Evolutionary conservation across 2,113 vertebrate species (phyloP).

Genomic region (Brachypteracias leptosomus): DNA sequence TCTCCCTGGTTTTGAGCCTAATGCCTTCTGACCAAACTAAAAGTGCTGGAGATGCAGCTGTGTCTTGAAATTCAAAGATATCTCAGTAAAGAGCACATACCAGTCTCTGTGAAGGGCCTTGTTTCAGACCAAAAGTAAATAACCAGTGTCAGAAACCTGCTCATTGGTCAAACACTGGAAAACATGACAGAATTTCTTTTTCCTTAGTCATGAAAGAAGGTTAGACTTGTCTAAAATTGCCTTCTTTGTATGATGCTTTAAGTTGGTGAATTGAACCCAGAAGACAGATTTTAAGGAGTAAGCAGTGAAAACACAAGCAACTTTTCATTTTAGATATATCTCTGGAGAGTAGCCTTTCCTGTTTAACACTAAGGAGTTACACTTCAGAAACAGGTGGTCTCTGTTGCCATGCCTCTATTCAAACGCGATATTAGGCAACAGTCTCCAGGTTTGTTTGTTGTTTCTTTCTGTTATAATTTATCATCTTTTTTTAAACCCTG

Average conservation of each 20-base stretch:
- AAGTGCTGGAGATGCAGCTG: background rate
- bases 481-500: background rate
- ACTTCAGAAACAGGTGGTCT: background rate
- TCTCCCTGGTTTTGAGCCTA: background rate
- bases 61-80: background rate
- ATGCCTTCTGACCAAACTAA: background rate
- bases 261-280: background rate
- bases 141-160: background rate
- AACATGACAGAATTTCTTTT: background rate
- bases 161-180: background rate
- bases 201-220: background rate
- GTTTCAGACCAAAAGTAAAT: background rate
- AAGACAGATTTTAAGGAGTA: background rate
- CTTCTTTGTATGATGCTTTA: background rate
- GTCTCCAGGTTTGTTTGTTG: background rate
- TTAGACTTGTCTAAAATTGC: background rate
- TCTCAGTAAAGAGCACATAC: background rate
- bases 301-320: background rate
- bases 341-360: background rate
- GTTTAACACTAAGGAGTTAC: background rate
- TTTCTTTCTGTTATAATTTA: background rate
- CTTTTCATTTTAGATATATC: background rate
- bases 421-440: background rate
- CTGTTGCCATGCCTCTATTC: background rate
- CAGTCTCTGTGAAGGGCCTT: background rate